A percentile compares a stretch with the other conserved stretches of the same genome.
phyloP scores from a whole-genome alignment of 2,888 invertebrate genomes.

The Antheraea assamensis region DNA sequence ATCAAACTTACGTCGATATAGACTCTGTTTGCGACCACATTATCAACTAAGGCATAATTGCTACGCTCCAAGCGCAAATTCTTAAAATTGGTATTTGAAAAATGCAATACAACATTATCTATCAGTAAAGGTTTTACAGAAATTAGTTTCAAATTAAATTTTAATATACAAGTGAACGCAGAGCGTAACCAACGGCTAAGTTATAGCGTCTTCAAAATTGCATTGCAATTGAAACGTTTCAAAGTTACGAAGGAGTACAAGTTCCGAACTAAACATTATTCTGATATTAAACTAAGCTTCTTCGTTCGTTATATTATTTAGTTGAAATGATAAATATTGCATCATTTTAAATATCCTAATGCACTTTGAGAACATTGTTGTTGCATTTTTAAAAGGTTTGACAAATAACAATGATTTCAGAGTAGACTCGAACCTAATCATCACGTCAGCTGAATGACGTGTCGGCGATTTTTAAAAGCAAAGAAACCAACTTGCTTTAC shows the following conservation, averaged over 20 bases:
- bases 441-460: too few species aligned
- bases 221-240: constrained; percentile 30
- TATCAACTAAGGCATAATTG: background rate
- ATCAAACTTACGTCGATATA: too few species aligned
- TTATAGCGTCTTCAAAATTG: constrained; percentile 29
- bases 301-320: background rate
- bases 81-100: background rate
- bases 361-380: background rate
- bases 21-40: too few species aligned
- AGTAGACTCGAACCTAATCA: too few species aligned
- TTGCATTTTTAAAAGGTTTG: too few species aligned
- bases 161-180: background rate
- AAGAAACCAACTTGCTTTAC: background rate
- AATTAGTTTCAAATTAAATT: background rate
- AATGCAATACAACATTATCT: background rate
- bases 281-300: background rate
- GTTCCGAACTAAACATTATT: constrained; percentile 15
- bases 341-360: background rate
- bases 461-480: too few species aligned
- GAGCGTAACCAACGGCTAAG: constrained; percentile 20
- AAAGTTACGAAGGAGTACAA: constrained; percentile 26
- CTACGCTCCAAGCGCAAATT: background rate
- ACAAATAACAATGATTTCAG: too few species aligned
- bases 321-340: too few species aligned
- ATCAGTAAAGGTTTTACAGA: background rate